Base-by-base conservation (phyloP, 2,888 invertebrate species). In the Frankliniella fusca region DNA sequence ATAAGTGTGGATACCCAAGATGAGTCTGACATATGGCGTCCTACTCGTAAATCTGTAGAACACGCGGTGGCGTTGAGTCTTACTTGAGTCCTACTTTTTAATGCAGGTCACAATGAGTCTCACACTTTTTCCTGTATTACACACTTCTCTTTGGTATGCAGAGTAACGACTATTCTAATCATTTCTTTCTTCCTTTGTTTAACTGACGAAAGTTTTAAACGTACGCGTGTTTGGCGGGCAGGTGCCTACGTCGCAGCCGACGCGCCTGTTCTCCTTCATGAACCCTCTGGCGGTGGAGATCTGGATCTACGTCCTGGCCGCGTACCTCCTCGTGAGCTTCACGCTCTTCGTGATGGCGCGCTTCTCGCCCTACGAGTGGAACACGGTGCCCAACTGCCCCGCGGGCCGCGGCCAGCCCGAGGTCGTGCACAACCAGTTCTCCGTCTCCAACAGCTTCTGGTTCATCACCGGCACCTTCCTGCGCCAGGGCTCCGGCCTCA, bases 351-450 rank as follows among this genome's bases (percentile, higher is more conserved):
- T 99, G 82, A 95, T 99, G 92, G 98, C 98, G 11, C 91, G 98
- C 84, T 98, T 99, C 89, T 97, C 96, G 50, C 99, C 99, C 0
- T 97, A 97, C 88, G 98, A 98, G 88, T 97, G 97, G 96, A 93
- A 95, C 86, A 93, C 93, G 87, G 93, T 93, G 10, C 93, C 95
- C 86, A 93, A 94, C 0, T 95, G 95, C 86, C 92, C 94, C 27
- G 27, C 27, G 70, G 23, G 27, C 27, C 23, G 23, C 7, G 93
- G 93, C 85, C 94, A 95, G 86, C 93, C 93, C 80, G 96, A 97
- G 88, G 92, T 95, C 84, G 92, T 96, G 84, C 96, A 97, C 87
- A 98, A 98, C 88, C 97, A 98, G 90, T 99, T 99, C 91, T 97
- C 95, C 85, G 93, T 99, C 82, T 95, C 97, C 86, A 98, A 98